Evolutionary conservation across 1,140 invertebrate genomes (phyloP).

Genomic region (Drosophila virilis): DNA sequence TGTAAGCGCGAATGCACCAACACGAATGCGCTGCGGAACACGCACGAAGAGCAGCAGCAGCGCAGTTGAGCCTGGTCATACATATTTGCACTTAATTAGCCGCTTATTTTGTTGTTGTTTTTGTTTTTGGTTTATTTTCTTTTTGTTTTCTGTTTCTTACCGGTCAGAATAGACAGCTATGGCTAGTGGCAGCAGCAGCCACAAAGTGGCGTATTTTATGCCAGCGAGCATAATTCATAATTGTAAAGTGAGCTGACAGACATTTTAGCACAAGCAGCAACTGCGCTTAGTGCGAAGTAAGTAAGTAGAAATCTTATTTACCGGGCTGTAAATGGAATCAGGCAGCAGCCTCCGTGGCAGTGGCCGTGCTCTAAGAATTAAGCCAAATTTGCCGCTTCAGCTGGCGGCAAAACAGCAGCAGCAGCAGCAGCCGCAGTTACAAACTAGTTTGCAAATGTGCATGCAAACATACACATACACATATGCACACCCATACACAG

Average conservation of each 20-base stretch:
- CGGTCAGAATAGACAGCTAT: slow-evolving; percentile 32
- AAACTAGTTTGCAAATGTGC: slow-evolving; percentile 76
- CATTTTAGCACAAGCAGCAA: slow-evolving; percentile 41
- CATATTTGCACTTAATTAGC: slow-evolving; percentile 82
- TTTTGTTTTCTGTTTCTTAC: slow-evolving; percentile 3
- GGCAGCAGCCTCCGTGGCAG: slow-evolving; percentile 19
- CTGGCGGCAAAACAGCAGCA: slow-evolving; percentile 42
- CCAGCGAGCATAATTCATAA: slow-evolving; percentile 75
- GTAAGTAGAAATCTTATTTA: slow-evolving; percentile 62
- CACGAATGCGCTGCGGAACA: slow-evolving; percentile 37
- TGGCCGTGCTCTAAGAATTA: slow-evolving; percentile 55
- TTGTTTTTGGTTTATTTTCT: slow-evolving; percentile 27
- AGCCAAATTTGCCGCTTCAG: slow-evolving; percentile 80
- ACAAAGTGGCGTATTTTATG: slow-evolving; percentile 68
- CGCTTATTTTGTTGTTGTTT: slow-evolving; percentile 43
- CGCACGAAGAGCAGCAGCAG: slow-evolving; percentile 31
- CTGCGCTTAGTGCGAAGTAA: slow-evolving; percentile 19
- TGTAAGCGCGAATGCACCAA: slow-evolving; percentile 34
- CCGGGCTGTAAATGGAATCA: slow-evolving; percentile 36
- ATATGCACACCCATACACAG: slow-evolving; percentile 15
- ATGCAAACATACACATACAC: slow-evolving; percentile 39
- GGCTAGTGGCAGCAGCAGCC: slow-evolving; percentile 17
- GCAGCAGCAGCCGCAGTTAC: slow-evolving; percentile 13
- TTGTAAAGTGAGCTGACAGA: slow-evolving; percentile 65
- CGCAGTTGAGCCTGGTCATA: slow-evolving; percentile 56